Conservation (phyloP, 2,797 vertebrate species). For the Hyperoplus lanceolatus region DNA sequence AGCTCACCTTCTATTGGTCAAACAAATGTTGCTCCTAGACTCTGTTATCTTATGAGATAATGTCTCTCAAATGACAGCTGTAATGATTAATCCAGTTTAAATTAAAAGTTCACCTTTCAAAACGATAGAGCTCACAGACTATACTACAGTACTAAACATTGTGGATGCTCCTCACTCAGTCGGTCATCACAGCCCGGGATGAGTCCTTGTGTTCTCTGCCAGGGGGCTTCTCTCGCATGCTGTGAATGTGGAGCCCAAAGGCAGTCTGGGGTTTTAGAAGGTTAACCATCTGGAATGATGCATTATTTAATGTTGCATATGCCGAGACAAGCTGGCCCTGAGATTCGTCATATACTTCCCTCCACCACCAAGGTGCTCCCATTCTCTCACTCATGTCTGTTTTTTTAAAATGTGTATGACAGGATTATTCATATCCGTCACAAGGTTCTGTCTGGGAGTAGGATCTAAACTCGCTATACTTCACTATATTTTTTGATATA, state of each 20-base stretch:
- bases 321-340: constrained; percentile 64
- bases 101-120: constrained; percentile 11
- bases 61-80: constrained; percentile 1
- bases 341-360: constrained; percentile 34
- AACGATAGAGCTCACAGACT: constrained; percentile 8
- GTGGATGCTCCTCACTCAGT: constrained; percentile 34
- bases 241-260: constrained; percentile 56
- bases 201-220: constrained; percentile 56
- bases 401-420: neutral
- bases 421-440: constrained; percentile 27
- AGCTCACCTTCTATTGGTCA: neutral
- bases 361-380: constrained; percentile 55
- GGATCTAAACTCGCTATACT: constrained; percentile 12
- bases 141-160: constrained; percentile 38
- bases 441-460: constrained; percentile 17
- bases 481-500: neutral
- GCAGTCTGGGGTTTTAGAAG: constrained; percentile 64
- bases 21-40: constrained; percentile 8
- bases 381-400: constrained; percentile 35
- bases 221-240: constrained; percentile 61
- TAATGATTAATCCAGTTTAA: constrained; percentile 14
- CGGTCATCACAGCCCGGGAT: constrained; percentile 36
- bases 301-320: constrained; percentile 83
- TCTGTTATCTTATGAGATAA: neutral
- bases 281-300: constrained; percentile 79